Conservation (phyloP, 2,797 vertebrate species). For the Pangasius krempfi region DNA sequence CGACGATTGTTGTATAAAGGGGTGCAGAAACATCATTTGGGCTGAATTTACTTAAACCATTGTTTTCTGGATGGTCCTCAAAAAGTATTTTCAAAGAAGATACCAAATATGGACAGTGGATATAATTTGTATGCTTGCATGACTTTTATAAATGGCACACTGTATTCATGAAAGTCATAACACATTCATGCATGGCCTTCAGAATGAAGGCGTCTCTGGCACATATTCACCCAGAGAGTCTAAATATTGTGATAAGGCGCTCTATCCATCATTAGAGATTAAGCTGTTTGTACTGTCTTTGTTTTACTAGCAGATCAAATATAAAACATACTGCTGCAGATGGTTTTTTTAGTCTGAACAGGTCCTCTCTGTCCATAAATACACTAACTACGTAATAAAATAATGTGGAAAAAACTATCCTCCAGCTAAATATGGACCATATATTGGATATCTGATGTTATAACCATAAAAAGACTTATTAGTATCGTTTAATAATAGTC, state of each 20-base stretch:
- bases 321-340: background rate
- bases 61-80: background rate
- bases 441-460: no score
- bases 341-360: background rate
- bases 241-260: slow-evolving; percentile 22
- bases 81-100: background rate
- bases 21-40: background rate
- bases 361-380: background rate
- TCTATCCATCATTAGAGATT: slow-evolving; percentile 5
- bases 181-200: background rate
- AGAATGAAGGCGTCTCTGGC: background rate
- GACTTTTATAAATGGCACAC: background rate
- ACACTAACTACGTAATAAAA: background rate
- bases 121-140: background rate
- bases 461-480: background rate
- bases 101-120: background rate
- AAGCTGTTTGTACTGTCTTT: background rate
- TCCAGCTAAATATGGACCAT: background rate
- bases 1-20: background rate
- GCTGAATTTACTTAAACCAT: background rate
- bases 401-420: background rate
- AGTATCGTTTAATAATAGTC: background rate
- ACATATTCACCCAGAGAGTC: background rate
- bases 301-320: background rate
- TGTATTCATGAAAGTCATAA: background rate